phyloP scores from a whole-genome alignment of 1,140 invertebrate species.

The Sminthurides bifidus region DNA sequence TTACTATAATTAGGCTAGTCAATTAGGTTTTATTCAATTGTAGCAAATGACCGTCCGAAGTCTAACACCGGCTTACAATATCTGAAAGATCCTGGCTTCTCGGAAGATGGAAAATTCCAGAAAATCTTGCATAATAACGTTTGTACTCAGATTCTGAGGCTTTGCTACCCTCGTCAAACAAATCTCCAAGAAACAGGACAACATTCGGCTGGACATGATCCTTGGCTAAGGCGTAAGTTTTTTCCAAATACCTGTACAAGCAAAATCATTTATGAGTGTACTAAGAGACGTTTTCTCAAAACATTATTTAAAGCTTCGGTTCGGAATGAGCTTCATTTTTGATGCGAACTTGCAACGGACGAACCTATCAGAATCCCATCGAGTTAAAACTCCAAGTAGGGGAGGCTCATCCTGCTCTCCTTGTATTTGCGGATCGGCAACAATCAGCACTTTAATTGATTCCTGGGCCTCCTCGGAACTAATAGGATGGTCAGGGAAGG shows the following conservation, averaged over 20 bases:
- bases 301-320: not conserved
- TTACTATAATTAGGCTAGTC: not conserved
- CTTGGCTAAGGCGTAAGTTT: conserved; percentile 63
- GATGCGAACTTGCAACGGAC: not conserved
- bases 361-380: conserved; percentile 76
- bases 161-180: conserved; percentile 82
- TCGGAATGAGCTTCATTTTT: no score
- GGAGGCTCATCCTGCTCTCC: conserved; percentile 55
- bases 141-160: conserved; percentile 54
- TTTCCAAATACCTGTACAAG: conserved; percentile 62
- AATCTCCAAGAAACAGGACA: conserved; percentile 79
- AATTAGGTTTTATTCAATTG: not conserved
- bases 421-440: conserved; percentile 74
- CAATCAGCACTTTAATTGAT: conserved; percentile 60
- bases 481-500: no score
- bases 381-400: conserved; percentile 42
- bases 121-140: conserved; percentile 55
- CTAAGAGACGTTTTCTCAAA: no score
- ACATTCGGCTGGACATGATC: conserved; percentile 65
- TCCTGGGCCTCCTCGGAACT: no score
- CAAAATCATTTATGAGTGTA: no score
- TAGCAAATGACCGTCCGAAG: not conserved
- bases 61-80: not conserved
- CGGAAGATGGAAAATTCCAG: conserved; percentile 45
- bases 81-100: conserved; percentile 4